A percentile compares a stretch with the other conserved stretches of the same genome.
These are phyloP conservation scores for Chymomyza procnemis DNA, from an alignment of 2,888 invertebrate species.

Conservation along the genomic window DNA sequence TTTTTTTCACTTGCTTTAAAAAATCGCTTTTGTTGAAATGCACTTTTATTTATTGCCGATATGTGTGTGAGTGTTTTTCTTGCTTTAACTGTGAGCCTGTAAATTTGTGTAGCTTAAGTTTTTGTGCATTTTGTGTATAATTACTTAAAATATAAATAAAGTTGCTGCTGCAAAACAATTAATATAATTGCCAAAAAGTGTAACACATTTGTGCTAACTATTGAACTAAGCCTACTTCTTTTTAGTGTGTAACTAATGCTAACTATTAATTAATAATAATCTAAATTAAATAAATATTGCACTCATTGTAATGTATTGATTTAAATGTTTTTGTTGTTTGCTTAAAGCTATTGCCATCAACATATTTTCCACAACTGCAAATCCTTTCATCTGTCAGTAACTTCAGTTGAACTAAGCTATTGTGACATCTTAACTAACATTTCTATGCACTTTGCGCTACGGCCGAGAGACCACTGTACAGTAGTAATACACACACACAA, in stretches of 20 bases:
- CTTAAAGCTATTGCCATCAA: neutral
- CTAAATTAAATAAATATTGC: neutral
- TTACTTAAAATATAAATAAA: neutral
- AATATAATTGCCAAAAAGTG: neutral
- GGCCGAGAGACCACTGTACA: neutral
- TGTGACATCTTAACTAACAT: neutral
- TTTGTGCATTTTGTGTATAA: neutral
- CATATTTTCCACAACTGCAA: no score
- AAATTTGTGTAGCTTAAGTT: neutral
- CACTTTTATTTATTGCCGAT: slow-evolving; percentile 62
- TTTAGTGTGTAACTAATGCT: neutral
- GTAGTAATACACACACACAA: neutral
- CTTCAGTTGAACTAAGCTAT: neutral
- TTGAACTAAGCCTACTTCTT: neutral
- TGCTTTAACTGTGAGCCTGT: slow-evolving; percentile 10
- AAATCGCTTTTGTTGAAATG: slow-evolving; percentile 52
- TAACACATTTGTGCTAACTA: neutral
- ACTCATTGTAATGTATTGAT: neutral
- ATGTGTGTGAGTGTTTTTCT: slow-evolving; percentile 33
- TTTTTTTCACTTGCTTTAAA: slow-evolving; percentile 21
- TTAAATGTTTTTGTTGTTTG: neutral
- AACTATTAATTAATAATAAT: neutral
- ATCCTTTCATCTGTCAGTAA: neutral
- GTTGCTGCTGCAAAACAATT: neutral
- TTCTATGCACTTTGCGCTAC: no score